These are phyloP conservation scores for Drosophila helvetica DNA, from an alignment of 2,888 invertebrate species.

Conservation along the genomic window DNA sequence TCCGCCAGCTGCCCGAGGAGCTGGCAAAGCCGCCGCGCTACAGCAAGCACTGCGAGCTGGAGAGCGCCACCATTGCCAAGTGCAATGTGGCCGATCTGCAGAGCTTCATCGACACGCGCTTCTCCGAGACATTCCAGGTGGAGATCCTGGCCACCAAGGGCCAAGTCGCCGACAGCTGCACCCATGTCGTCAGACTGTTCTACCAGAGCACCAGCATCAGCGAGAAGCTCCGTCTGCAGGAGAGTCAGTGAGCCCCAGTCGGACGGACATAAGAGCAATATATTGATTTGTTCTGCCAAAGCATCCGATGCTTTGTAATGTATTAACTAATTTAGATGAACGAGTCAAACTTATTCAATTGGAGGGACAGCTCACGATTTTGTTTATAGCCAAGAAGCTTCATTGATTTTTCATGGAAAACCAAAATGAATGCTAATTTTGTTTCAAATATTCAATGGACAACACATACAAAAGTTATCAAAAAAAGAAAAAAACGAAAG, in stretches of 20 bases:
- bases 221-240: conserved; percentile 69
- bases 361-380: conserved; percentile 43
- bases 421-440: conserved; percentile 60
- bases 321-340: conserved; percentile 69
- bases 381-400: conserved; percentile 65
- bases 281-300: conserved; percentile 72
- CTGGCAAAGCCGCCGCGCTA: conserved; percentile 85
- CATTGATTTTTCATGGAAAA: conserved; percentile 76
- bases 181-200: conserved; percentile 77
- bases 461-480: conserved; percentile 42
- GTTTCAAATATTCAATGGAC: conserved; percentile 33
- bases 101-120: conserved; percentile 88
- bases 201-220: conserved; percentile 81
- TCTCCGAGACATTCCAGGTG: conserved; percentile 84
- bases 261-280: conserved; percentile 43
- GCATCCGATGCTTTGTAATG: conserved; percentile 58
- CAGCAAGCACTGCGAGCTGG: conserved; percentile 87
- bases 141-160: conserved; percentile 76
- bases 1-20: conserved; percentile 86
- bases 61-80: conserved; percentile 85
- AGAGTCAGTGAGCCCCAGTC: conserved; percentile 45
- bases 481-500: conserved; percentile 33
- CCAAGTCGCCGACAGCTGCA: conserved; percentile 27
- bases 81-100: conserved; percentile 87
- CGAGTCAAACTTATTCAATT: conserved; percentile 63